A percentile compares a stretch with the other conserved stretches of the same genome.
These are phyloP conservation scores for Horisme vitalbata DNA, from an alignment of 2,888 invertebrate genomes.

Conservation along the genomic window DNA sequence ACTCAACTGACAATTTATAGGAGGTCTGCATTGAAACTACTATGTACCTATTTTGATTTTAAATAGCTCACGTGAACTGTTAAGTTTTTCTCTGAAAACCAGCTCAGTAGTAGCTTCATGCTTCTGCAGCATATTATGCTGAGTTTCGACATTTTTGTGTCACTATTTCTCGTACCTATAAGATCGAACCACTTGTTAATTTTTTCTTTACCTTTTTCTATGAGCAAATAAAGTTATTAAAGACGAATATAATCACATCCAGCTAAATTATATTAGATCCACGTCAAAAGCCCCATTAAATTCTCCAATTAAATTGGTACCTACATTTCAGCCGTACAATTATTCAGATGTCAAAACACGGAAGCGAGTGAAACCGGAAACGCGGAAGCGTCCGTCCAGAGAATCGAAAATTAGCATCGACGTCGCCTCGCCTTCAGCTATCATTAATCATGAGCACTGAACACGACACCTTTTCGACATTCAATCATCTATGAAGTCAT, in stretches of 20 bases:
- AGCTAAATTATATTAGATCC: constrained; percentile 4
- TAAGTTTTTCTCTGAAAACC: too few relatives aligned
- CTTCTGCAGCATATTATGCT: too few relatives aligned
- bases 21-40: too few relatives aligned
- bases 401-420: constrained; percentile 52
- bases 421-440: constrained; percentile 49
- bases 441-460: constrained; percentile 66
- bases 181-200: too few relatives aligned
- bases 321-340: constrained; percentile 20
- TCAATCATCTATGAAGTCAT: constrained; percentile 51
- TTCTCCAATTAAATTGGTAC: constrained; percentile 14
- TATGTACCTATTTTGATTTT: too few relatives aligned
- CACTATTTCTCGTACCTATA: too few relatives aligned
- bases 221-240: too few relatives aligned
- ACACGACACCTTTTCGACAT: constrained; percentile 63
- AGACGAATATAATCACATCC: neutral
- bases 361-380: constrained; percentile 18
- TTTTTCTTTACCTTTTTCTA: too few relatives aligned
- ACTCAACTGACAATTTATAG: too few relatives aligned
- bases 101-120: too few relatives aligned
- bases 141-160: too few relatives aligned
- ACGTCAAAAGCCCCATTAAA: constrained; percentile 6
- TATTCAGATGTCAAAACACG: constrained; percentile 39
- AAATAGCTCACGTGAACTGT: too few relatives aligned
- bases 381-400: constrained; percentile 24